These are phyloP conservation scores for Conchocele bisecta DNA, from an alignment of 2,888 invertebrate species.

Conservation along the genomic window DNA sequence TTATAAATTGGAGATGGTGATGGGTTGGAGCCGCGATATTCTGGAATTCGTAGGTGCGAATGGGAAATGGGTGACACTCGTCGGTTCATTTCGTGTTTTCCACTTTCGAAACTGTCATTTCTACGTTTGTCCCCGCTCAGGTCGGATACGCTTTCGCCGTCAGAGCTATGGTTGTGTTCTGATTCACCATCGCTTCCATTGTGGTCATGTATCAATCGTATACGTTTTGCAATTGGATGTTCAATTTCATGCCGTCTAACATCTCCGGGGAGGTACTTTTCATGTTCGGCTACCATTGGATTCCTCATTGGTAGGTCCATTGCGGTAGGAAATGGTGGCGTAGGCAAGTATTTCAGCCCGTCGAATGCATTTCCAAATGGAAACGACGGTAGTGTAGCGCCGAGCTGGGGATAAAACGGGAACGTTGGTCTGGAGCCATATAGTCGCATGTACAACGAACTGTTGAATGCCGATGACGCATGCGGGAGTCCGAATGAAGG, in stretches of 20 bases:
- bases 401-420: constrained; percentile 69
- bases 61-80: not conserved
- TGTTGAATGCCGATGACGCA: constrained; percentile 54
- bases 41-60: not conserved
- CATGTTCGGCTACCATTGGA: constrained; percentile 11
- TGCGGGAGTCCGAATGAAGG: constrained; percentile 39
- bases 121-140: constrained; percentile 37
- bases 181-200: constrained; percentile 56
- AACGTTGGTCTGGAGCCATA: constrained; percentile 67
- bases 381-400: constrained; percentile 52
- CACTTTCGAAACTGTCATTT: constrained; percentile 47
- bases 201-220: constrained; percentile 41
- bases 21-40: not conserved
- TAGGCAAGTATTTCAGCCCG: constrained; percentile 46
- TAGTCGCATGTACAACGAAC: constrained; percentile 68
- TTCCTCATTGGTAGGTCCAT: constrained; percentile 15
- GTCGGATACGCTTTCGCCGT: constrained; percentile 51
- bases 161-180: constrained; percentile 54
- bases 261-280: not conserved
- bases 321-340: constrained; percentile 18
- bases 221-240: constrained; percentile 36
- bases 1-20: not conserved
- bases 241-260: constrained; percentile 26
- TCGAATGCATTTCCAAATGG: constrained; percentile 58
- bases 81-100: not conserved